These are phyloP conservation scores for Calliphora vomitoria DNA, from an alignment of 2,888 invertebrate species.

Conservation along the genomic window DNA sequence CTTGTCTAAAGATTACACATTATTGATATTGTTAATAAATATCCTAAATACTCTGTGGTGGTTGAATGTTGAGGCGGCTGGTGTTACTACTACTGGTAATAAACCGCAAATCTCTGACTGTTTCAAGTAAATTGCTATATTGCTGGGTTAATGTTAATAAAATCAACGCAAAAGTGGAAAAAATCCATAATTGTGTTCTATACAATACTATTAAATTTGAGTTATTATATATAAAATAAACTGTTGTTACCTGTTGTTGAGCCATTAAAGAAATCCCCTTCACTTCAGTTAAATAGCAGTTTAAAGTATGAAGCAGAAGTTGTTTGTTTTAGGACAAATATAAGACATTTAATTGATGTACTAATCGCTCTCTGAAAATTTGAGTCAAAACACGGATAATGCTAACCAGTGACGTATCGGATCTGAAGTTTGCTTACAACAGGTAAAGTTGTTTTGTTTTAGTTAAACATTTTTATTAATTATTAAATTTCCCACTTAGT, in stretches of 20 bases:
- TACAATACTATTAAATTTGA: neutral
- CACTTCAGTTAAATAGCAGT: constrained; percentile 4
- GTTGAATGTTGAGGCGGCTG: neutral
- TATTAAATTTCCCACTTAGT: too few relatives aligned
- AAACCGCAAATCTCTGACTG: constrained; percentile 46
- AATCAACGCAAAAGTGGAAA: neutral
- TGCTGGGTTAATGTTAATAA: constrained; percentile 21
- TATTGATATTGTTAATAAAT: constrained; percentile 70
- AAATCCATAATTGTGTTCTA: neutral
- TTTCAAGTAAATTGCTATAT: constrained; percentile 40
- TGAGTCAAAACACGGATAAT: too few relatives aligned
- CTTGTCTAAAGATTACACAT: constrained; percentile 66
- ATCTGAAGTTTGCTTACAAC: too few relatives aligned
- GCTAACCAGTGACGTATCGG: too few relatives aligned
- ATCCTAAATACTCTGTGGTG: constrained; percentile 51
- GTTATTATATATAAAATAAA: constrained; percentile 2
- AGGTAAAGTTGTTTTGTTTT: too few relatives aligned
- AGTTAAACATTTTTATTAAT: too few relatives aligned
- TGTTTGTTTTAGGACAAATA: too few relatives aligned
- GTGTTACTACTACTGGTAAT: neutral
- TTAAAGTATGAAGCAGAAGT: too few relatives aligned
- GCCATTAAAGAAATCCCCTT: constrained; percentile 46
- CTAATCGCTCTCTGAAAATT: too few relatives aligned
- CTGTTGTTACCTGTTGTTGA: constrained; percentile 42
- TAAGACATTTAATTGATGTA: too few relatives aligned